phyloP scores from a whole-genome alignment of 2,888 invertebrate species.

The Cenopis cana region DNA sequence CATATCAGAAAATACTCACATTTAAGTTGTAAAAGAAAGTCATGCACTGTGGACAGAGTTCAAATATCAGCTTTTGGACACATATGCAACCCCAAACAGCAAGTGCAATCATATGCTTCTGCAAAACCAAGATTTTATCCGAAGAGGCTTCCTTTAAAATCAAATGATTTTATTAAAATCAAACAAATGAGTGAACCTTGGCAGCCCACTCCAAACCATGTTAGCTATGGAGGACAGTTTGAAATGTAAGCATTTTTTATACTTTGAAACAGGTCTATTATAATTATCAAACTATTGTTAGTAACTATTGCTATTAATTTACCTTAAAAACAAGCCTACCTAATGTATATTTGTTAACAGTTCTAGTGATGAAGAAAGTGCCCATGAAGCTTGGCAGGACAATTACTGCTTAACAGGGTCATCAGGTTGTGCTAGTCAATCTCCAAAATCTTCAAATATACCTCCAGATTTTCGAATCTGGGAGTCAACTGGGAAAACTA shows the following conservation, averaged over 20 bases:
- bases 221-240: constrained; percentile 69
- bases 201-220: constrained; percentile 62
- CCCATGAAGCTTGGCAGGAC: constrained; percentile 43
- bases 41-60: constrained; percentile 57
- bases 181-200: constrained; percentile 70
- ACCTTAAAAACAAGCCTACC: too few species aligned
- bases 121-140: constrained; percentile 58
- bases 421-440: constrained; percentile 44
- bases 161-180: constrained; percentile 56
- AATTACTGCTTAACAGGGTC: constrained; percentile 47
- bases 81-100: constrained; percentile 53
- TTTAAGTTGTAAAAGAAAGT: constrained; percentile 62
- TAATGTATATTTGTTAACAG: constrained; percentile 47
- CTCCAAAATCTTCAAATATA: constrained; percentile 46
- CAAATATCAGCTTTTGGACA: constrained; percentile 49
- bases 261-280: neutral
- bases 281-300: neutral
- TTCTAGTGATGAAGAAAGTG: constrained; percentile 51
- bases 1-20: constrained; percentile 64
- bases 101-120: constrained; percentile 57
- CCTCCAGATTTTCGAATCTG: constrained; percentile 68
- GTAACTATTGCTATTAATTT: neutral
- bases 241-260: constrained; percentile 64
- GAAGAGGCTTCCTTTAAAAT: constrained; percentile 58
- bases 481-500: constrained; percentile 61